Evolutionary conservation across 1,140 invertebrate genomes (phyloP).

Genomic region (Ceratina calcarata): DNA sequence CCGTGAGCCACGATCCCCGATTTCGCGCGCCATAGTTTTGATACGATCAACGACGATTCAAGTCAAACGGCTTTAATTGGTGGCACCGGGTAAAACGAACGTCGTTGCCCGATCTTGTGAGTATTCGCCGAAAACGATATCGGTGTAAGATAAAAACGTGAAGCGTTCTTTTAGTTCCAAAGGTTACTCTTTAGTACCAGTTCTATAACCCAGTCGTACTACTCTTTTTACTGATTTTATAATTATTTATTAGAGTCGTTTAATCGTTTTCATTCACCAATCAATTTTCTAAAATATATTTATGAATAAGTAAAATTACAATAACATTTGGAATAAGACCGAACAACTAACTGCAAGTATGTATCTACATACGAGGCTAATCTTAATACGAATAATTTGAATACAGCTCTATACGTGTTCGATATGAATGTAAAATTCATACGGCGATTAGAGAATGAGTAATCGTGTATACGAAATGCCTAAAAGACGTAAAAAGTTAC

Average conservation of each 20-base stretch:
- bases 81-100: conserved; percentile 3
- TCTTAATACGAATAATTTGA: no score
- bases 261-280: no score
- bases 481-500: not conserved
- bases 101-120: not conserved
- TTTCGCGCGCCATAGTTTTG: not conserved
- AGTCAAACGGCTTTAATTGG: conserved; percentile 38
- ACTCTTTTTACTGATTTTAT: no score
- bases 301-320: no score
- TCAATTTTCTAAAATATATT: no score
- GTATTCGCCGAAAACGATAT: not conserved
- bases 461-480: not conserved
- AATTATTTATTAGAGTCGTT: no score
- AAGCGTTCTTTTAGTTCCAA: not conserved
- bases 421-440: not conserved
- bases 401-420: not conserved
- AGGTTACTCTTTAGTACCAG: no score
- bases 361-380: no score
- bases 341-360: no score
- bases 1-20: conserved; percentile 7
- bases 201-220: no score
- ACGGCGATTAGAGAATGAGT: no score
- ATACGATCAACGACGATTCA: conserved; percentile 22
- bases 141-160: not conserved
- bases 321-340: no score